phyloP scores from a whole-genome alignment of 2,888 invertebrate genomes.

The Plagiodera versicolora region DNA sequence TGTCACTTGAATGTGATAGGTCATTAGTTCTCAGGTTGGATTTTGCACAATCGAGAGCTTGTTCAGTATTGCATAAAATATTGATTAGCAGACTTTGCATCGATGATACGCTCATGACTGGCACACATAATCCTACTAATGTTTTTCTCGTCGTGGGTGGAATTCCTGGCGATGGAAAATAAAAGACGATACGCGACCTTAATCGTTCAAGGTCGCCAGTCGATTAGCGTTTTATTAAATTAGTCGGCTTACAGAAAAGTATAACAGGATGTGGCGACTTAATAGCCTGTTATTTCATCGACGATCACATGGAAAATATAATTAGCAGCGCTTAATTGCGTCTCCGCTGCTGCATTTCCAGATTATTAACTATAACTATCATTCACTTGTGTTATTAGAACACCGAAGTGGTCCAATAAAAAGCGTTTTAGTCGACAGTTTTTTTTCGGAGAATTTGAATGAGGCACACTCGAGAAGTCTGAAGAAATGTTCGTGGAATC shows the following conservation, averaged over 20 bases:
- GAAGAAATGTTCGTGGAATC: too few relatives aligned
- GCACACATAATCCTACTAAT: neutral
- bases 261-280: conserved; percentile 39
- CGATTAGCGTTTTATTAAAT: conserved; percentile 33
- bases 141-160: conserved; percentile 10
- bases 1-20: too few relatives aligned
- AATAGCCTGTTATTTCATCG: conserved; percentile 18
- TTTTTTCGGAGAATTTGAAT: neutral
- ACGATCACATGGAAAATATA: neutral
- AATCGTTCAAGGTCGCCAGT: conserved; percentile 20
- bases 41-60: too few relatives aligned
- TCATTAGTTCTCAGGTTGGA: too few relatives aligned
- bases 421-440: neutral
- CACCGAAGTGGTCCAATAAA: neutral
- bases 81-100: neutral
- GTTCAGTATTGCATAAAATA: too few relatives aligned
- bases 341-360: neutral
- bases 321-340: neutral
- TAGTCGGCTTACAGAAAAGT: conserved; percentile 39
- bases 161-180: conserved; percentile 20
- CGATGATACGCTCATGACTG: neutral
- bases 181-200: conserved; percentile 25
- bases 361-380: neutral
- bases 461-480: neutral
- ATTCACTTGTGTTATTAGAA: neutral